Evolutionary conservation across 2,888 invertebrate species (phyloP).

Genomic region (Drosophila pseudotakahashii): DNA sequence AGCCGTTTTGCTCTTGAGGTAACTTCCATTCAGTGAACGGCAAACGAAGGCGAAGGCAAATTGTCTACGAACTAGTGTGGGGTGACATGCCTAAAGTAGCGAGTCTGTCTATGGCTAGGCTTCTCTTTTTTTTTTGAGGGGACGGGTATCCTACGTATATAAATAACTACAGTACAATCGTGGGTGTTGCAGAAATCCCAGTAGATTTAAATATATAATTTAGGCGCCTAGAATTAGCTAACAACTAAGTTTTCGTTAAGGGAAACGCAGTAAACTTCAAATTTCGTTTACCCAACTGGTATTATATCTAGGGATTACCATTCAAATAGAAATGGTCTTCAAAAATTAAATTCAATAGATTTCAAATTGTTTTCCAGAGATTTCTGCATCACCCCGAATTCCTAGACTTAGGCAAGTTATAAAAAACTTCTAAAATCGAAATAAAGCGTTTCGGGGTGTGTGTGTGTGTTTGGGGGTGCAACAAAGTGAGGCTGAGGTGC

Average conservation of each 20-base stretch:
- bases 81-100: conserved; percentile 27
- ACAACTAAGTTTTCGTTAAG: neutral
- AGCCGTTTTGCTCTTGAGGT: conserved; percentile 53
- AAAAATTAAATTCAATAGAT: neutral
- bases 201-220: neutral
- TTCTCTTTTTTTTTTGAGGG: conserved; percentile 1
- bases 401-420: conserved; percentile 9
- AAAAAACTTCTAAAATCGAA: conserved; percentile 39
- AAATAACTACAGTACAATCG: conserved; percentile 35
- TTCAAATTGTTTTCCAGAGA: neutral
- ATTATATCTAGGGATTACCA: neutral
- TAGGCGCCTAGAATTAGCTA: neutral
- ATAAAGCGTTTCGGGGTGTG: conserved; percentile 33
- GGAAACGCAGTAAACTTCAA: too few species aligned
- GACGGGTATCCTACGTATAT: conserved; percentile 19
- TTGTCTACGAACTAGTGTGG: conserved; percentile 32
- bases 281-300: too few species aligned
- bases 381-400: neutral
- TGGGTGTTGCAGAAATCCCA: conserved; percentile 4
- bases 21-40: conserved; percentile 50
- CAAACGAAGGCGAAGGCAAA: conserved; percentile 45
- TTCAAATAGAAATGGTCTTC: neutral
- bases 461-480: conserved; percentile 3
- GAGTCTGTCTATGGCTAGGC: conserved; percentile 38
- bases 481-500: conserved; percentile 9